Percentiles rank a stretch among this genome's conserved stretches.
These are phyloP conservation scores for Coregonus sp. DNA, from an alignment of 2,797 vertebrate species.

Conservation along the genomic window DNA sequence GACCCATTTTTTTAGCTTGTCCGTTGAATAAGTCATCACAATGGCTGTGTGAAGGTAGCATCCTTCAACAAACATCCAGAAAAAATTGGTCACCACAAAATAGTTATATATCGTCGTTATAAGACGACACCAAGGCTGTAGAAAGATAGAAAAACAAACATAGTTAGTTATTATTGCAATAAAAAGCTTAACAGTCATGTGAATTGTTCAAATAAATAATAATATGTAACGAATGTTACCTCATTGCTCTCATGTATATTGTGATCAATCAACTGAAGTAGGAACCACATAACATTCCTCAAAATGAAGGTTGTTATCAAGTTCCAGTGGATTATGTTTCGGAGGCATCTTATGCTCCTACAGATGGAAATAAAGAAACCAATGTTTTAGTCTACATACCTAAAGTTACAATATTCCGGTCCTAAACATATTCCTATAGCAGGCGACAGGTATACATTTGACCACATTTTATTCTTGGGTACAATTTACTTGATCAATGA, in stretches of 20 bases:
- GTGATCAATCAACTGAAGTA: slow-evolving; percentile 94
- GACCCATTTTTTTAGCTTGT: slow-evolving; percentile 93
- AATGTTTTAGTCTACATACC: slow-evolving; percentile 58
- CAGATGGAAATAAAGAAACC: background rate
- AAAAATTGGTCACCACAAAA: slow-evolving; percentile 98
- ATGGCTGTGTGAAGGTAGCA: slow-evolving; percentile 98
- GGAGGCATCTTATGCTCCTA: slow-evolving; percentile 94
- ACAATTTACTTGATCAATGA: no score
- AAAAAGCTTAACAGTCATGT: slow-evolving; percentile 15
- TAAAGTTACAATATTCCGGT: background rate
- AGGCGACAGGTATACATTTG: no score
- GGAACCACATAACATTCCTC: slow-evolving; percentile 93
- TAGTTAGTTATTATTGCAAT: slow-evolving; percentile 39
- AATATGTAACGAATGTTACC: slow-evolving; percentile 67
- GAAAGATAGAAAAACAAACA: slow-evolving; percentile 79
- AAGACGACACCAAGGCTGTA: slow-evolving; percentile 94
- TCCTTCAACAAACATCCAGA: slow-evolving; percentile 99
- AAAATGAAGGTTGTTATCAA: slow-evolving; percentile 96
- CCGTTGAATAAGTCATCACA: slow-evolving; percentile 97
- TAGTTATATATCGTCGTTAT: slow-evolving; percentile 97
- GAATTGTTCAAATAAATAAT: slow-evolving; percentile 41
- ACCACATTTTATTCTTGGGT: no score
- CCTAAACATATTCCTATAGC: background rate
- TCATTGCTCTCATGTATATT: slow-evolving; percentile 95
- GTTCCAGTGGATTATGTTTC: slow-evolving; percentile 99